phyloP scores from a whole-genome alignment of 2,888 invertebrate genomes.

The Drosophila lutescens region DNA sequence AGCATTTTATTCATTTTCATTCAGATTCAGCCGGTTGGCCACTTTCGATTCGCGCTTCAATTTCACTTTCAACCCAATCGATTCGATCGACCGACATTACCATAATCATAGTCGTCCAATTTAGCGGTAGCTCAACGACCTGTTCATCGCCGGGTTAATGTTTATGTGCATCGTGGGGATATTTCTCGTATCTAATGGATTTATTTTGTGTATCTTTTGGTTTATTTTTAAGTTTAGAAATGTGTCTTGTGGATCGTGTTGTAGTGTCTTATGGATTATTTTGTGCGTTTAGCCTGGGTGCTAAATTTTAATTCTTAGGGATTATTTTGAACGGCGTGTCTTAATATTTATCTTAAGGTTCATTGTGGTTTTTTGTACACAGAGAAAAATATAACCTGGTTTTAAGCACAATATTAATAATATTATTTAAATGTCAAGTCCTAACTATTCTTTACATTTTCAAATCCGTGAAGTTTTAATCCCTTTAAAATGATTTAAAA shows the following conservation, averaged over 20 bases:
- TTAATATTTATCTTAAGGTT: neutral
- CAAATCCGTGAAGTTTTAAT: too few relatives aligned
- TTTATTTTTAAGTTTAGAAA: constrained; percentile 11
- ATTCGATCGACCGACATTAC: constrained; percentile 18
- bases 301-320: neutral
- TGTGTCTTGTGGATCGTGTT: neutral
- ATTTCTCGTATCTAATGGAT: constrained; percentile 16
- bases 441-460: too few relatives aligned
- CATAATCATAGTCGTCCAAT: constrained; percentile 35
- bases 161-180: constrained; percentile 6
- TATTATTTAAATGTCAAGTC: neutral
- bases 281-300: neutral
- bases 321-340: neutral
- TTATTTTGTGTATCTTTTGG: constrained; percentile 19
- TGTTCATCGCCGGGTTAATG: constrained; percentile 10
- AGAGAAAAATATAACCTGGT: neutral
- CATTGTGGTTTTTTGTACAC: neutral
- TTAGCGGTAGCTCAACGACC: constrained; percentile 47
- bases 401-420: neutral
- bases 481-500: too few relatives aligned
- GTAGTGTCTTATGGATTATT: neutral
- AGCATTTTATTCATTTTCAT: constrained; percentile 5
- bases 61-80: constrained; percentile 40
- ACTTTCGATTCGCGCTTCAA: constrained; percentile 30
- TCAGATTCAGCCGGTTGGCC: constrained; percentile 5